phyloP scores from a whole-genome alignment of 2,888 invertebrate species.

The Heteromurus nitidus region DNA sequence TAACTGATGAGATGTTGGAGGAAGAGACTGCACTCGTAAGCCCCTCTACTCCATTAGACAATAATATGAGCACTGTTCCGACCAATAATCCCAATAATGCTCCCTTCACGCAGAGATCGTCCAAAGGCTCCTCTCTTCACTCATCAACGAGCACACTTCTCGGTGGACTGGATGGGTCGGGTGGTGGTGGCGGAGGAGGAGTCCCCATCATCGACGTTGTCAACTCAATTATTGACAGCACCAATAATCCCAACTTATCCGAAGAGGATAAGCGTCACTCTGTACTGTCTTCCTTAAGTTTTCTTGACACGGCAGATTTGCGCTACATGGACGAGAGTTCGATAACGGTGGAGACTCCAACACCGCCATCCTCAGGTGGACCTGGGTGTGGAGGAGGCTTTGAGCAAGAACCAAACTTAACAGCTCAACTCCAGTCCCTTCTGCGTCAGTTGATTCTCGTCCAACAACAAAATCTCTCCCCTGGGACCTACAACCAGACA shows the following conservation, averaged over 20 bases:
- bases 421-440: constrained; percentile 71
- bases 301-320: constrained; percentile 85
- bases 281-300: constrained; percentile 76
- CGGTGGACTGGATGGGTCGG: constrained; percentile 59
- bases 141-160: constrained; percentile 72
- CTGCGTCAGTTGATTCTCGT: constrained; percentile 72
- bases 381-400: constrained; percentile 75
- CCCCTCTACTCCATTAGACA: constrained; percentile 63
- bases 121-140: constrained; percentile 75
- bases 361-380: constrained; percentile 83
- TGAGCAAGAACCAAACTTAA: constrained; percentile 66
- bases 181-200: constrained; percentile 48
- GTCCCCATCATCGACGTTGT: constrained; percentile 80
- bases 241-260: constrained; percentile 70
- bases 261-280: constrained; percentile 72
- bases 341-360: constrained; percentile 82
- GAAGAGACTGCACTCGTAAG: constrained; percentile 61
- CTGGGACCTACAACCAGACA: constrained; percentile 69
- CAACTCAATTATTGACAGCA: constrained; percentile 91
- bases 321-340: constrained; percentile 95
- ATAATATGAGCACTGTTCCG: constrained; percentile 72
- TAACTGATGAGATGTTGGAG: constrained; percentile 57
- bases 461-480: constrained; percentile 73
- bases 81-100: constrained; percentile 49
- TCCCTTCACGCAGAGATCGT: constrained; percentile 46